Evolutionary conservation across 2,797 vertebrate species (phyloP), one percentile per base, ranked within the genome.

Genomic region (Lophotriccus pileatus): DNA sequence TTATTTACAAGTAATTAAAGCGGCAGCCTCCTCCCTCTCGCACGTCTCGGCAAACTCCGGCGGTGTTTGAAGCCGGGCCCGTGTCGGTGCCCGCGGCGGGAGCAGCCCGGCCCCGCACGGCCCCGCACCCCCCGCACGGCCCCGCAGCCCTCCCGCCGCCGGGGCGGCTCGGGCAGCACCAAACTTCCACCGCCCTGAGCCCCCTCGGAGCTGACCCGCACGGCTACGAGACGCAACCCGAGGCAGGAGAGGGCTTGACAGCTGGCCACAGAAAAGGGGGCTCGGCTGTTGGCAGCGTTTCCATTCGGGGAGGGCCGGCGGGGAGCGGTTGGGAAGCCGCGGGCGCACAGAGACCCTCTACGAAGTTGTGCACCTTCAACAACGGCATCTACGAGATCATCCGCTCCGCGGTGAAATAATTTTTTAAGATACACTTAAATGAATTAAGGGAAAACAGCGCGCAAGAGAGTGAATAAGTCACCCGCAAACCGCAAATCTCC

Each of bases 1-100:
- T 98, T 97, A 97, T 97, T 97, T 97, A 97, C 97, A 96, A 97
- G 96, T 96, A 93, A 97, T 97, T 97, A 97, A 97, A 97, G 96
- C 93, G 56, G 93, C 93, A 95, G 95, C 95, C 96, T 92, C 92
- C 95, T 75, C 94, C 94, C 87, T 81, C 82, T 74, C 77, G 70
- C 87, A 59, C 87, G 87, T 78, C 93, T 95, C 91, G 58, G 79
- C 85, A 69, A 84, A 95, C 95, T 94, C 91, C 52, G 80, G 76
- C 83, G 68, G 39, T 37, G 91, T 82, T 82, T 28, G 80, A 70
- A 93, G 93, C 89, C 72, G 84, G 92, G 75, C 64, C 90, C 64
- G 60, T 14, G 73, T 13, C 47, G 43, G 14, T 10, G 34, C 28
- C 76, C 64, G 55, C 74, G 73, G 78, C 60, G 50, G 82, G 64